Conservation (phyloP, 2,888 invertebrate genomes). For the Thecocarcelia acutangulata region DNA sequence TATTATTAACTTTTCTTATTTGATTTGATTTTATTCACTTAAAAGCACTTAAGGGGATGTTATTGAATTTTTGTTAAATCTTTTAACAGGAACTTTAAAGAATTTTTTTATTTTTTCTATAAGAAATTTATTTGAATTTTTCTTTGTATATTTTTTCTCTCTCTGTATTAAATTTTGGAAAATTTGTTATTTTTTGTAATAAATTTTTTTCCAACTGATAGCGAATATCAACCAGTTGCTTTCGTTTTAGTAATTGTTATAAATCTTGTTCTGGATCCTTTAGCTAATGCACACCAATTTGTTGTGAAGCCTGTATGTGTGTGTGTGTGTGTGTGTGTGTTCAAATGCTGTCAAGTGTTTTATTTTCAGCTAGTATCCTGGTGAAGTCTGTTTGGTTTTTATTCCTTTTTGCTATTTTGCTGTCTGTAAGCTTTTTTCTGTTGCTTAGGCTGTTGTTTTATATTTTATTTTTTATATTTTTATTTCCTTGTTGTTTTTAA, state of each 20-base stretch:
- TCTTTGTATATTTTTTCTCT: background rate
- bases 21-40: conserved; percentile 9
- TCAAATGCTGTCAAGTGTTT: background rate
- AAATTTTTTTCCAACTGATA: background rate
- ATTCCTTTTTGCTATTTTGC: no score
- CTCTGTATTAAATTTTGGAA: background rate
- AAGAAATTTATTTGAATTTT: background rate
- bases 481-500: background rate
- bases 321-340: conserved; percentile 6
- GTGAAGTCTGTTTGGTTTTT: no score
- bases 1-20: background rate
- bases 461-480: conserved; percentile 6
- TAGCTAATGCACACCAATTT: conserved; percentile 39
- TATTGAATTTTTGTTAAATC: background rate
- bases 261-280: conserved; percentile 37
- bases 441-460: conserved; percentile 51
- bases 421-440: background rate
- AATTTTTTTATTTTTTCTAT: conserved; percentile 7
- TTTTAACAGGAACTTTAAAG: conserved; percentile 52
- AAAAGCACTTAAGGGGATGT: conserved; percentile 43
- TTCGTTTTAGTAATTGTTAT: conserved; percentile 25
- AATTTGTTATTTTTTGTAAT: background rate
- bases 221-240: conserved; percentile 59
- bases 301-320: background rate
- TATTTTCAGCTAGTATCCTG: background rate